These are phyloP conservation scores for Sardina pilchardus DNA, from an alignment of 2,113 vertebrate genomes.

Conservation along the genomic window DNA sequence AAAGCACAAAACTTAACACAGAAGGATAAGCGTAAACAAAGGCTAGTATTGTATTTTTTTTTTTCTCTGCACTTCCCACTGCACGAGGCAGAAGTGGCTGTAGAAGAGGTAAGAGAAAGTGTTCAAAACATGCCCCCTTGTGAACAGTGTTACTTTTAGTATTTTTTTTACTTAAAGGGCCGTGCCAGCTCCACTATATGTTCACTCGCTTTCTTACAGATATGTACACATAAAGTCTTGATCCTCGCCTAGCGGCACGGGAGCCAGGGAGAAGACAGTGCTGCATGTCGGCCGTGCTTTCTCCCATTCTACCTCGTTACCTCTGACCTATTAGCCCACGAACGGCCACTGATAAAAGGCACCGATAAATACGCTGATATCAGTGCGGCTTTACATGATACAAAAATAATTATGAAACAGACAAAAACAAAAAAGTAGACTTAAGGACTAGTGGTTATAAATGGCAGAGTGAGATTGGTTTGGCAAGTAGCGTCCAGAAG, in stretches of 20 bases:
- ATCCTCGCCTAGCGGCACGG: constrained; percentile 44
- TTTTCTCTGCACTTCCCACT: constrained; percentile 26
- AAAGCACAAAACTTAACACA: constrained; percentile 57
- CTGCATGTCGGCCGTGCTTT: background rate
- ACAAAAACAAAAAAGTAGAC: constrained; percentile 56
- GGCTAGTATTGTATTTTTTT: constrained; percentile 52
- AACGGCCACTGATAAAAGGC: constrained; percentile 48
- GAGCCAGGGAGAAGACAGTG: constrained; percentile 49
- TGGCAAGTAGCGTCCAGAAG: constrained; percentile 66
- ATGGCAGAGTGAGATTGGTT: constrained; percentile 73
- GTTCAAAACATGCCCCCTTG: constrained; percentile 19
- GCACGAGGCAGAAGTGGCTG: constrained; percentile 37
- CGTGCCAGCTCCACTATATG: constrained; percentile 44
- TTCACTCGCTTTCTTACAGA: constrained; percentile 51
- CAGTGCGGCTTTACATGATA: constrained; percentile 70
- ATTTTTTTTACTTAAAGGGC: background rate
- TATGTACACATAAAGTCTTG: constrained; percentile 66
- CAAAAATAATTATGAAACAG: constrained; percentile 65
- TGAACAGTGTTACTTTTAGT: constrained; percentile 7
- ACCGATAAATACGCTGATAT: constrained; percentile 54
- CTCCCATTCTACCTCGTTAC: background rate
- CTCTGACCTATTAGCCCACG: constrained; percentile 48
- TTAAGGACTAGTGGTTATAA: constrained; percentile 77
- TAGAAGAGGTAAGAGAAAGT: constrained; percentile 15
- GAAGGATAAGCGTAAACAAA: constrained; percentile 36